Conservation (phyloP, 2,888 invertebrate genomes). For the Rugalucina vietnamica region DNA sequence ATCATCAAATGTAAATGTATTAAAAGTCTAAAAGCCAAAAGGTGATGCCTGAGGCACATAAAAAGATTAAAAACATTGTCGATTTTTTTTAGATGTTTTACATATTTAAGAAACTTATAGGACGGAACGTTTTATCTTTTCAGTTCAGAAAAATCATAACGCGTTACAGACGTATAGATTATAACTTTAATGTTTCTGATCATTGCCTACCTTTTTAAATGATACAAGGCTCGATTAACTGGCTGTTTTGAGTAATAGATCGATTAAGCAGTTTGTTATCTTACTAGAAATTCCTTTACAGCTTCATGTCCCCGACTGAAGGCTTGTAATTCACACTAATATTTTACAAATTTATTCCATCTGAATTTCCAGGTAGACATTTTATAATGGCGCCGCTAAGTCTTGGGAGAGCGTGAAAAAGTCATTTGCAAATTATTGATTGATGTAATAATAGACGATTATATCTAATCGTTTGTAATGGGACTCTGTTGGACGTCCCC, state of each 20-base stretch:
- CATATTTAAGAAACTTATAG: too few species aligned
- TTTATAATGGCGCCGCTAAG: background rate
- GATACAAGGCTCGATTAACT: too few species aligned
- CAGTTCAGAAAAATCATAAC: too few species aligned
- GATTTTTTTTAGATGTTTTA: too few species aligned
- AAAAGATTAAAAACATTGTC: too few species aligned
- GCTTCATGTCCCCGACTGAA: too few species aligned
- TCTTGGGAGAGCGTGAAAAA: slow-evolving; percentile 9
- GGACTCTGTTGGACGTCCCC: background rate
- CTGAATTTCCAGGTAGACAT: slow-evolving; percentile 8
- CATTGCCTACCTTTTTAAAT: too few species aligned
- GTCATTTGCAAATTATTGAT: slow-evolving; percentile 9
- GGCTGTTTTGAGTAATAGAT: background rate
- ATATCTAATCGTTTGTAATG: slow-evolving; percentile 9
- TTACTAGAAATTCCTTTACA: background rate
- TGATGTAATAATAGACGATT: slow-evolving; percentile 12
- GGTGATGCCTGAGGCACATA: too few species aligned
- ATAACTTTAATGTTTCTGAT: background rate
- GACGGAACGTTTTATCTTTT: too few species aligned
- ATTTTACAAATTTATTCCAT: slow-evolving; percentile 13
- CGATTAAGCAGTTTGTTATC: background rate
- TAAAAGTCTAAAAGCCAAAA: too few species aligned
- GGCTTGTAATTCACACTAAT: slow-evolving; percentile 10
- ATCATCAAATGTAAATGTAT: too few species aligned
- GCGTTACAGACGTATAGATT: background rate